Evolutionary conservation across 2,797 vertebrate genomes (phyloP).

Genomic region (Botia almorhae): DNA sequence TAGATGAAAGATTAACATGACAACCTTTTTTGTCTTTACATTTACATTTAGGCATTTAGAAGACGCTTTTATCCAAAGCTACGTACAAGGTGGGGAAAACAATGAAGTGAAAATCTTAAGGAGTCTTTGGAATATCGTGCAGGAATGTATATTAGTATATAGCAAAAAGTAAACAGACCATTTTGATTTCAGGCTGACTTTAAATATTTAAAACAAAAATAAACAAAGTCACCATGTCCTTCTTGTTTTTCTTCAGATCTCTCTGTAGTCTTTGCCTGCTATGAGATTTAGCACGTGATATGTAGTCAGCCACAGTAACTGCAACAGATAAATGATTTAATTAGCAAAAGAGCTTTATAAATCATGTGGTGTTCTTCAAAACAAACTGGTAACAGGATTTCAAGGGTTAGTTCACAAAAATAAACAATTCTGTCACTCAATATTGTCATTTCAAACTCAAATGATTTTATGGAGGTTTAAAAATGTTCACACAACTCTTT

Average conservation of each 20-base stretch:
- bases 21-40: background rate
- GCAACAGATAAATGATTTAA: conserved; percentile 56
- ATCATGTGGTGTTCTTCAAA: too few species aligned
- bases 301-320: conserved; percentile 99
- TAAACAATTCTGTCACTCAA: too few species aligned
- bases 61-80: too few species aligned
- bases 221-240: conserved; percentile 85
- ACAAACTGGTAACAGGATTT: too few species aligned
- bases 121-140: background rate
- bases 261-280: conserved; percentile 90
- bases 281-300: conserved; percentile 97
- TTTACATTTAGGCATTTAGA: too few species aligned
- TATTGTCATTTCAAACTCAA: too few species aligned
- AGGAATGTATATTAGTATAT: background rate
- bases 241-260: conserved; percentile 90
- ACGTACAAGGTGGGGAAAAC: too few species aligned
- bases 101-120: too few species aligned
- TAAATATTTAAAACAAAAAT: background rate
- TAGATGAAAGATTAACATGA: too few species aligned
- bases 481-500: too few species aligned
- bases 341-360: background rate
- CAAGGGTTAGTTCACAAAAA: too few species aligned
- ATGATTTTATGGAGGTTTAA: too few species aligned
- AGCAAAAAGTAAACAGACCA: background rate
- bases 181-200: background rate